Conservation (phyloP, 2,113 vertebrate species). For the Theristicus caerulescens region DNA sequence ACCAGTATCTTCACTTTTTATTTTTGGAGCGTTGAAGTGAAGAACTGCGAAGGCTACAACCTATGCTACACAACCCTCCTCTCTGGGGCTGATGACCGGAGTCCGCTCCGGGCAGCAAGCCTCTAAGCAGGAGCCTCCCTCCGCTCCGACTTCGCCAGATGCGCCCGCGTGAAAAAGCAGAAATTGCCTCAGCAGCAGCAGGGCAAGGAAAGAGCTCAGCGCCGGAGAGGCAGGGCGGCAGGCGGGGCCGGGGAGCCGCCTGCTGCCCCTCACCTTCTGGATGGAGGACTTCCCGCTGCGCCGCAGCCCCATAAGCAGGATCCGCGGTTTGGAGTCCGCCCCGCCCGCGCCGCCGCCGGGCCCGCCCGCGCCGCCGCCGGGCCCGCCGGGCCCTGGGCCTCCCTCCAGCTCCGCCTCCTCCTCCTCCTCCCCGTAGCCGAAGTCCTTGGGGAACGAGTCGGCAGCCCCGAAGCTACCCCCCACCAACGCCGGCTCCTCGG, state of each 20-base stretch:
- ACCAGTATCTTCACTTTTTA: background rate
- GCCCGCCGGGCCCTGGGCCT: constrained; percentile 1
- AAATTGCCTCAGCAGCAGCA: background rate
- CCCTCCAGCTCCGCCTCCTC: constrained; percentile 84
- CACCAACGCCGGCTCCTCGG: constrained; percentile 84
- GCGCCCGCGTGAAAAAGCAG: background rate
- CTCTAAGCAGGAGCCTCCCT: background rate
- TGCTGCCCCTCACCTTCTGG: constrained; percentile 87
- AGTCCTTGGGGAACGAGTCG: constrained; percentile 95
- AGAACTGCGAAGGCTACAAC: background rate
- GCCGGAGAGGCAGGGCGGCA: background rate
- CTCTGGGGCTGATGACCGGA: background rate
- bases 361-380: constrained; percentile 53
- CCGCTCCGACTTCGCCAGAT: background rate
- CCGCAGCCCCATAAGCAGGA: constrained; percentile 93
- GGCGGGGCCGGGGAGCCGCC: background rate
- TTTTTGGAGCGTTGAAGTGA: background rate
- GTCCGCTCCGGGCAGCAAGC: background rate
- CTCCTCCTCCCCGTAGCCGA: constrained; percentile 94
- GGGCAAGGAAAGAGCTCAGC: background rate
- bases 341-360: constrained; percentile 74
- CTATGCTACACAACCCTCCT: background rate
- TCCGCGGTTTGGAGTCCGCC: constrained; percentile 91
- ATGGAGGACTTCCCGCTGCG: constrained; percentile 98
- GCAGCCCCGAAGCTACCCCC: constrained; percentile 87